Base-by-base conservation (phyloP, 2,888 invertebrate species). In the Hoplodrina blanda region DNA sequence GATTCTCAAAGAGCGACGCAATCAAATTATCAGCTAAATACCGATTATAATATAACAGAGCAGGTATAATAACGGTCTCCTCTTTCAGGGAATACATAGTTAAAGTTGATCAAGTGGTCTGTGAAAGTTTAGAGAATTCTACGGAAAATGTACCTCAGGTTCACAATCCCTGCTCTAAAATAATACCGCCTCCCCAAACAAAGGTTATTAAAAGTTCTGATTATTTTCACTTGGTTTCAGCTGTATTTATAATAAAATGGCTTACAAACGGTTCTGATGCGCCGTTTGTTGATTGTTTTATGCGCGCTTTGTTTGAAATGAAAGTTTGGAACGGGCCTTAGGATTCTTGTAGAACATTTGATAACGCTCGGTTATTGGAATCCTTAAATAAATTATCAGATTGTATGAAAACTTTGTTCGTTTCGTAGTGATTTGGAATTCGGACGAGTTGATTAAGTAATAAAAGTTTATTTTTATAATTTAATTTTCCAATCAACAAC, bases 181-280 rank as follows among this genome's bases (percentile, higher is more conserved):
- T 74, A 73, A 78, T 73, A 78, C 62, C 52, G 65, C 25, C 55
- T 59, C 73, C 20, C 49, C 19, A 62, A 82, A 74, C 81, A 78
- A 78, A 81, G 63, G 76, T 83, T 83, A 83, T 82, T 81, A 83
- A 83, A 82, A 82, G 62, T 83, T 81, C 73, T 78, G 71, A 81
- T 81, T 80, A 80, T 80, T 80, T 83, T 77, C 72, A 80, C 67
- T 72, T 52, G 60, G 67, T 55, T 76, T 71, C 68, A 73, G 62
- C 64, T 66, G 69, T 75, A 70, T 73, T 54, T 69, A 67, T 76
- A 73, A 82, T 79, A 80, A 82, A 82, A 82, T 66, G 64, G 62
- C 66, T 69, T 67, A 57, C 71, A 80, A 81, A 81, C 73, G 83
- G 62, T 65, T 20, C 56, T 78, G 70, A 69, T 75, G 76, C 41